Evolutionary conservation across 2,888 invertebrate species (phyloP).

Genomic region (Patella depressa): DNA sequence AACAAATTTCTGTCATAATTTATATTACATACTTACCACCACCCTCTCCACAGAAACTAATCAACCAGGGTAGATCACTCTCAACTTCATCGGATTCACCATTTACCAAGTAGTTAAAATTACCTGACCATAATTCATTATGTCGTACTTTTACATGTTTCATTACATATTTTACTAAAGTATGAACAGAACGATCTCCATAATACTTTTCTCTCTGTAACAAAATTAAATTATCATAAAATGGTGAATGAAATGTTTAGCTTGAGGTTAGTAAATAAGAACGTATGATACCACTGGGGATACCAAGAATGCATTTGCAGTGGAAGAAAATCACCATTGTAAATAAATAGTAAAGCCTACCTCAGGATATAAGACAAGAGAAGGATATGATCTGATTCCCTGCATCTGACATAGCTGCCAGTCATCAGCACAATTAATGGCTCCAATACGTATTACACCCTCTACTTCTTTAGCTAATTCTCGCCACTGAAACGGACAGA

Average conservation of each 20-base stretch:
- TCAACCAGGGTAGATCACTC: conserved; percentile 74
- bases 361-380: conserved; percentile 80
- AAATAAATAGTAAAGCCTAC: conserved; percentile 63
- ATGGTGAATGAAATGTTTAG: background rate
- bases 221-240: conserved; percentile 4
- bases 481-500: conserved; percentile 77
- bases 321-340: no score
- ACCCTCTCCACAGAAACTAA: conserved; percentile 76
- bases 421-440: conserved; percentile 90
- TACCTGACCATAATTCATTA: conserved; percentile 69
- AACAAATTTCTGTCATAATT: no score
- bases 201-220: conserved; percentile 76
- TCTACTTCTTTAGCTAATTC: conserved; percentile 83
- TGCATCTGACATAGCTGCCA: conserved; percentile 82
- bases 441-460: conserved; percentile 85
- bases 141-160: conserved; percentile 74
- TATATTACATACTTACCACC: conserved; percentile 65
- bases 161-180: conserved; percentile 78
- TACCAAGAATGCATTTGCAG: no score
- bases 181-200: conserved; percentile 76
- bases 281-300: no score
- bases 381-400: conserved; percentile 83
- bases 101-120: conserved; percentile 66
- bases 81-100: conserved; percentile 40
- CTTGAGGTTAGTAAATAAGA: no score